phyloP scores from a whole-genome alignment of 2,888 invertebrate genomes.

The Rhimphoctona megacephalus region DNA sequence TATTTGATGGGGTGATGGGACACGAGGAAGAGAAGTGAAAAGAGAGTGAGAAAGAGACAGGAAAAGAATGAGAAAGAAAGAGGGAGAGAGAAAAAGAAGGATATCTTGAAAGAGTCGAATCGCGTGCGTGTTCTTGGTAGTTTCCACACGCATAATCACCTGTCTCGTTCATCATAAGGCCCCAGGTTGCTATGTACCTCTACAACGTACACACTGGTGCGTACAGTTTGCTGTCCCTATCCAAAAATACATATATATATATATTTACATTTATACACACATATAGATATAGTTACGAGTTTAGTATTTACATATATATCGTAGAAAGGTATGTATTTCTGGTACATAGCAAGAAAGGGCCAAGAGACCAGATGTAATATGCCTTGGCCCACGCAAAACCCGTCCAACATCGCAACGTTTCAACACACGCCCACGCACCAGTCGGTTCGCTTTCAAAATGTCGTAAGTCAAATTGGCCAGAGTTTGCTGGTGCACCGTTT shows the following conservation, averaged over 20 bases:
- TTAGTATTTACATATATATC: conserved; percentile 17
- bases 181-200: conserved; percentile 63
- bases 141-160: conserved; percentile 84
- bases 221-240: conserved; percentile 30
- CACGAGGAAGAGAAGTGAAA: conserved; percentile 18
- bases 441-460: conserved; percentile 82
- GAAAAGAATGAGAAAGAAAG: conserved; percentile 55
- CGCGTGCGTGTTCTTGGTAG: conserved; percentile 77
- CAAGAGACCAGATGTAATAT: conserved; percentile 81
- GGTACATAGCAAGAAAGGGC: conserved; percentile 47
- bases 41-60: conserved; percentile 23
- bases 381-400: conserved; percentile 82
- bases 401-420: conserved; percentile 83
- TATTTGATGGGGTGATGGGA: conserved; percentile 54
- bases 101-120: conserved; percentile 61
- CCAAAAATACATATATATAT: conserved; percentile 7
- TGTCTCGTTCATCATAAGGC: conserved; percentile 84
- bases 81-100: conserved; percentile 51
- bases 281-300: conserved; percentile 12
- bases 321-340: conserved; percentile 16
- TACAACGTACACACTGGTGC: conserved; percentile 46
- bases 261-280: conserved; percentile 10
- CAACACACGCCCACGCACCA: conserved; percentile 82
- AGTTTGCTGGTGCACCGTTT: conserved; percentile 76
- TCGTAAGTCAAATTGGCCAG: conserved; percentile 82